Conservation (phyloP, 1,140 invertebrate species). For the Drosophila chauvacae region DNA sequence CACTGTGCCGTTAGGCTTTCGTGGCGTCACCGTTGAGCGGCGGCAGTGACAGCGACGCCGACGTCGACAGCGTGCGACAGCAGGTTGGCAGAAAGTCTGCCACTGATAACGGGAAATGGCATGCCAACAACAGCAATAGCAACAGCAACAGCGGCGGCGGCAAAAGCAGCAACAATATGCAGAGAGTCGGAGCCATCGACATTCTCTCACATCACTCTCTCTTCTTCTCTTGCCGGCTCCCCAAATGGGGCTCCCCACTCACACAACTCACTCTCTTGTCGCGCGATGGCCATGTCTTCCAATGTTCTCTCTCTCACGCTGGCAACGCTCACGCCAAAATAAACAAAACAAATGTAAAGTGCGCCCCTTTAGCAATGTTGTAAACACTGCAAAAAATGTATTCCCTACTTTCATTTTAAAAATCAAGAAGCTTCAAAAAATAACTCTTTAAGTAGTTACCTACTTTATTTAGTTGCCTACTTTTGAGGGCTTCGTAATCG, state of each 20-base stretch:
- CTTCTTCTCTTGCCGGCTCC: slow-evolving; percentile 26
- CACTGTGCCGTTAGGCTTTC: slow-evolving; percentile 30
- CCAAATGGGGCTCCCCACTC: slow-evolving; percentile 34
- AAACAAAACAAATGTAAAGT: slow-evolving; percentile 82
- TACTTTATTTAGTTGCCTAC: not conserved
- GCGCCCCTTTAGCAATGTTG: slow-evolving; percentile 48
- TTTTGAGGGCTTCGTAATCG: not conserved
- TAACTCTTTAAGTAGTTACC: accelerated
- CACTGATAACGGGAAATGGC: slow-evolving; percentile 81
- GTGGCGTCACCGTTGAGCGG: slow-evolving; percentile 55
- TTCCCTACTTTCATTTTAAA: not conserved
- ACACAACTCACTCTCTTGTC: slow-evolving; percentile 12
- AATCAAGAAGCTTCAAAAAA: no score
- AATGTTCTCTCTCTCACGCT: slow-evolving; percentile 39
- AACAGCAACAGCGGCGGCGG: slow-evolving; percentile 34
- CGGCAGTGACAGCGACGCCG: slow-evolving; percentile 25
- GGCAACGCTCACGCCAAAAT: slow-evolving; percentile 78
- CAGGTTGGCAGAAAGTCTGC: slow-evolving; percentile 81
- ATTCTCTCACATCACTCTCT: slow-evolving; percentile 36
- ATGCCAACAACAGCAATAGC: slow-evolving; percentile 64
- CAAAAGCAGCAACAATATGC: slow-evolving; percentile 54
- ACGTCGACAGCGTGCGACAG: slow-evolving; percentile 56
- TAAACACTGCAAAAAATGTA: slow-evolving; percentile 7
- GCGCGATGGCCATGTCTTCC: slow-evolving; percentile 38
- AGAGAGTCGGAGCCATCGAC: slow-evolving; percentile 33